Evolutionary conservation across 2,113 vertebrate species (phyloP), one percentile per base, ranked within the genome.

Genomic region (Aphelocoma coerulescens): DNA sequence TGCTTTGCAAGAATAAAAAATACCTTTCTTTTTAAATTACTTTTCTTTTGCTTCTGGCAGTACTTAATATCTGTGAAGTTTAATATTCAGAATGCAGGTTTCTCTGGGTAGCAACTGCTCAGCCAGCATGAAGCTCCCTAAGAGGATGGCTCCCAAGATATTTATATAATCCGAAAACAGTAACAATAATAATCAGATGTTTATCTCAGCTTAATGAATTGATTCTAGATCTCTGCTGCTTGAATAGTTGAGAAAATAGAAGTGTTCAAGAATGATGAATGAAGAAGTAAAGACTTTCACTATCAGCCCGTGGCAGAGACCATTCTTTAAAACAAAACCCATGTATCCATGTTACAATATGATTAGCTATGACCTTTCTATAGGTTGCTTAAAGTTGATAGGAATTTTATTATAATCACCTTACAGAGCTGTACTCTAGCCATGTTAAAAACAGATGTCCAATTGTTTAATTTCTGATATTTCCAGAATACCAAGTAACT

Each of bases 61-160:
- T 89, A 89, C 33, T 95, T 69, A 83, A 88, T 76, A 93, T 58
- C 85, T 57, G 71, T 59, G 32, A 78, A 86, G 48, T 87, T 97
- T 95, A 93, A 92, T 85, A 89, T 75, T 93, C 69, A 95, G 62
- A 88, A 67, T 39, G 52, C 0, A 0, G 13, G 46, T 81, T 91
- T 91, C 66, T 95, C 74, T 75, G 62, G 65, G 48, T 59, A 85
- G 49, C 87, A 95, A 95, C 84, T 81, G 82, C 66, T 87, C 81
- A 91, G 69, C 41, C n/a, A 68, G 81, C 77, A 94, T 63, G 44
- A 91, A 87, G 57, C 30, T 96, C 88, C 90, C 88, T 51, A 58
- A 75, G 65, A 91, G 69, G 35, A 52, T 35, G 28, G n/a, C 14
- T 95, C 58, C 43, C 41, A 65, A 89, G 62, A 37, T 75, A 85